Evolutionary conservation across 2,797 vertebrate species (phyloP).

Genomic region (Lagocephalus sceleratus): DNA sequence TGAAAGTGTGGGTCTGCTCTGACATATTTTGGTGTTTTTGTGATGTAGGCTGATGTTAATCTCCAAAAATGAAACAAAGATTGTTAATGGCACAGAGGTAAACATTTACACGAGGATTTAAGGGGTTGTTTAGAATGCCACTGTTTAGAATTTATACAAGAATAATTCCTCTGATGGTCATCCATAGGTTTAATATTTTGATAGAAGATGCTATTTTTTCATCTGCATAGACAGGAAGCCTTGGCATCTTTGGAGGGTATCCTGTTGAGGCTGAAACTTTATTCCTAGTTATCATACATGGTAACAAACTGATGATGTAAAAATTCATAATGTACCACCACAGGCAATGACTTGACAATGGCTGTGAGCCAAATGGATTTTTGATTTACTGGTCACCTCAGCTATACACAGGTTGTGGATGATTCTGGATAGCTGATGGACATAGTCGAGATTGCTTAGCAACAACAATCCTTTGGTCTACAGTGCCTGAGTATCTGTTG

Average conservation of each 20-base stretch:
- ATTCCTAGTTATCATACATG: constrained; percentile 11
- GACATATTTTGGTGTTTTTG: no score
- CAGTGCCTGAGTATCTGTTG: constrained; percentile 20
- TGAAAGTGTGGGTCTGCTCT: not conserved
- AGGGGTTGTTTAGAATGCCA: not conserved
- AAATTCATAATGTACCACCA: constrained; percentile 19
- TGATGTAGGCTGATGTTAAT: constrained; percentile 30
- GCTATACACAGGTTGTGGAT: constrained; percentile 46
- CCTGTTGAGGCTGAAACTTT: constrained; percentile 36
- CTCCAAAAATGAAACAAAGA: constrained; percentile 49
- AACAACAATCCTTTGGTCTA: constrained; percentile 56
- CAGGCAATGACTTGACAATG: constrained; percentile 48
- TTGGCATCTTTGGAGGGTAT: constrained; percentile 2
- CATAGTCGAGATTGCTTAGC: constrained; percentile 67
- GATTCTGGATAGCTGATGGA: constrained; percentile 48
- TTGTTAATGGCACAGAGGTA: constrained; percentile 40
- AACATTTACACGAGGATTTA: constrained; percentile 19
- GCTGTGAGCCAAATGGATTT: constrained; percentile 45
- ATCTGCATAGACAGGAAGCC: no score
- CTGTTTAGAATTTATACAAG: no score
- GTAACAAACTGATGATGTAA: constrained; percentile 12
- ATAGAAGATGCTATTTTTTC: no score
- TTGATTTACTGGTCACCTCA: constrained; percentile 57
- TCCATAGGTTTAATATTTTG: no score
- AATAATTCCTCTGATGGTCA: no score